Evolutionary conservation across 2,113 vertebrate species (phyloP).

Genomic region (Seriola aureovittata): DNA sequence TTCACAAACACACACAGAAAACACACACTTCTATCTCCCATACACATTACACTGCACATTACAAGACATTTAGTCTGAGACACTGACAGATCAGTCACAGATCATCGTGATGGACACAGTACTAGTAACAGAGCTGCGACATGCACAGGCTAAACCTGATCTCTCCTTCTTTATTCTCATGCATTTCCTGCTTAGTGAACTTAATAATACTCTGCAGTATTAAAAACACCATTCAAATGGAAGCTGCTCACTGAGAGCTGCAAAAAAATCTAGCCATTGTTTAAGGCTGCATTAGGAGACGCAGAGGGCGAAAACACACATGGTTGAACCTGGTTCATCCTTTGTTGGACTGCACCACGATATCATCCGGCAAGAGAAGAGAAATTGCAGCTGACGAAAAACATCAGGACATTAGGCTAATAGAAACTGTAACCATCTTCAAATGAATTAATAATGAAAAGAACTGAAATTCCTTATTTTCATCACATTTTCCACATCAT

Average conservation of each 20-base stretch:
- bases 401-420: background rate
- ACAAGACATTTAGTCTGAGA: background rate
- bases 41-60: background rate
- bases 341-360: background rate
- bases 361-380: background rate
- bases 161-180: background rate
- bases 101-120: background rate
- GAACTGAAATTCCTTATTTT: background rate
- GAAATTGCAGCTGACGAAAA: background rate
- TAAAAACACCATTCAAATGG: background rate
- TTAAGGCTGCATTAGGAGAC: background rate
- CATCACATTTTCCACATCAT: background rate
- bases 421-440: background rate
- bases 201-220: background rate
- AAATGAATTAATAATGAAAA: background rate
- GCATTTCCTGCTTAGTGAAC: background rate
- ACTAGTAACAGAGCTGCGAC: background rate
- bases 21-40: background rate
- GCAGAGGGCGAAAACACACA: too few relatives aligned
- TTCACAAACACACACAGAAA: background rate
- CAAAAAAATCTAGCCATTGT: background rate
- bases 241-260: background rate
- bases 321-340: background rate
- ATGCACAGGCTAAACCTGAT: background rate
- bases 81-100: background rate